Conservation (phyloP, 1,140 invertebrate species). For the Drosophila gunungcola region DNA sequence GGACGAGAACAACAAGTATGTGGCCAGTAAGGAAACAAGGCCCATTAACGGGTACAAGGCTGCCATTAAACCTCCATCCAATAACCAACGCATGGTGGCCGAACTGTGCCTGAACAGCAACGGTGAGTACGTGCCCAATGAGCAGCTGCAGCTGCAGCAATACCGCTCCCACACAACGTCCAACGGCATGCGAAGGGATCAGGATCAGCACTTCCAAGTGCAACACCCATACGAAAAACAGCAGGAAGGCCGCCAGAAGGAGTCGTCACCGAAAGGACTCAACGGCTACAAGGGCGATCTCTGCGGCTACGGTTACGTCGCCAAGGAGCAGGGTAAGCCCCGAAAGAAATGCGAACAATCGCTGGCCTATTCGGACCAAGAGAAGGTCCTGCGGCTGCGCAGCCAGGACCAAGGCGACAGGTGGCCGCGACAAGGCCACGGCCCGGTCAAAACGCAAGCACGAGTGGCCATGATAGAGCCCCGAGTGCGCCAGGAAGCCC, state of each 20-base stretch:
- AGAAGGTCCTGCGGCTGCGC: constrained; percentile 9
- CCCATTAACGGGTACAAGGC: not conserved
- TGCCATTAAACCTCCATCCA: not conserved
- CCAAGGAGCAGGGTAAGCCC: not conserved
- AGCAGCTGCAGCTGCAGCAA: constrained; percentile 1
- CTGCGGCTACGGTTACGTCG: not conserved
- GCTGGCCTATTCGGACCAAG: constrained; percentile 13
- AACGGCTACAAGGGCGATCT: constrained; percentile 3
- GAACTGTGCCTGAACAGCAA: constrained; percentile 38
- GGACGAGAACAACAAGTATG: constrained; percentile 15
- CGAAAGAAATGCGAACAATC: constrained; percentile 10
- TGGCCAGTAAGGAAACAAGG: not conserved
- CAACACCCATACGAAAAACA: not conserved
- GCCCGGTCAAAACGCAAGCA: not conserved
- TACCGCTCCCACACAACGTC: not conserved
- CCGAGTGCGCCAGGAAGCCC: not conserved
- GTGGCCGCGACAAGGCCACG: not conserved
- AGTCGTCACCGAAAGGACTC: not conserved
- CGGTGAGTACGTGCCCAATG: constrained; percentile 35
- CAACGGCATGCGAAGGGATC: not conserved
- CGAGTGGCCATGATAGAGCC: not conserved
- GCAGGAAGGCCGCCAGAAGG: not conserved
- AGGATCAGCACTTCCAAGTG: not conserved
- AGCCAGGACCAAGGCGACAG: not conserved
- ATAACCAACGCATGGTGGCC: not conserved